These are phyloP conservation scores for Gnathonemus echidnorhynchus DNA, from an alignment of 2,113 vertebrate genomes.

Conservation along the genomic window DNA sequence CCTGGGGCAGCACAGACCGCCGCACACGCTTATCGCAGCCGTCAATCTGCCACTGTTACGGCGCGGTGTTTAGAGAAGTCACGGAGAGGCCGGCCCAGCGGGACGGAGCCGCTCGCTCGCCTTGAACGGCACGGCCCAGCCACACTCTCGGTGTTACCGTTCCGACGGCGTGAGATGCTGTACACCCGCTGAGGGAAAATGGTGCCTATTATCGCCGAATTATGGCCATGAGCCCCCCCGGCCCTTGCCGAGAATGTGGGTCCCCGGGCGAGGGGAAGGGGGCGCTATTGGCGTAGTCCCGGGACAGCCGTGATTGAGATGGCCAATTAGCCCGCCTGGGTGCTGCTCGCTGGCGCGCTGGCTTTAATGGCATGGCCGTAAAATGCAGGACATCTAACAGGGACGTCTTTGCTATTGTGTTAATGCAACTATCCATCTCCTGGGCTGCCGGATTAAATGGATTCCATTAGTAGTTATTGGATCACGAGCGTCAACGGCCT, in stretches of 20 bases:
- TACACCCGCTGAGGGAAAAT: background rate
- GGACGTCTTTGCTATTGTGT: slow-evolving; percentile 22
- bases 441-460: slow-evolving; percentile 29
- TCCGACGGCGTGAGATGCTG: background rate
- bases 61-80: background rate
- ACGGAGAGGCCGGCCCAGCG: background rate
- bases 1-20: background rate
- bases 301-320: slow-evolving; percentile 26
- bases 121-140: too few relatives aligned
- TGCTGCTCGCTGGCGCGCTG: slow-evolving; percentile 10
- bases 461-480: slow-evolving; percentile 35
- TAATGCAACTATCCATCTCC: slow-evolving; percentile 43
- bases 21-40: background rate
- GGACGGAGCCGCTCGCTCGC: background rate
- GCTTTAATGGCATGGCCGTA: slow-evolving; percentile 31
- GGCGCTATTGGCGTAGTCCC: background rate
- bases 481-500: slow-evolving; percentile 24
- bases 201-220: background rate
- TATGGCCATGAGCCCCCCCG: background rate
- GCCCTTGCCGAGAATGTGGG: background rate
- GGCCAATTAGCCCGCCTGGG: slow-evolving; percentile 25
- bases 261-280: background rate
- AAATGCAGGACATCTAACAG: slow-evolving; percentile 25
- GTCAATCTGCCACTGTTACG: background rate
- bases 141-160: background rate